Conservation (phyloP, 2,797 vertebrate genomes). For the Amphiprion clarkii region DNA sequence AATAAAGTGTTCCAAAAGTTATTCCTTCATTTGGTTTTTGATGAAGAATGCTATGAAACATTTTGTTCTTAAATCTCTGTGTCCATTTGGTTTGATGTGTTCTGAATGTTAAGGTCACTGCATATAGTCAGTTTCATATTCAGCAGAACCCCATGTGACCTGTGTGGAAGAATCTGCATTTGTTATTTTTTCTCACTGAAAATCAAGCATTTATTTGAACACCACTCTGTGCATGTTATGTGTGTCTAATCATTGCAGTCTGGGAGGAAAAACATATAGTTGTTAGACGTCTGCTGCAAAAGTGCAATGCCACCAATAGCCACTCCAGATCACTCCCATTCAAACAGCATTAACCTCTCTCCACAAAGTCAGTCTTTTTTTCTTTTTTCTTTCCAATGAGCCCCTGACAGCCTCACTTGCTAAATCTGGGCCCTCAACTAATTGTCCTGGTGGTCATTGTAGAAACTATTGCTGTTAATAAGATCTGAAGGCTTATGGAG, state of each 20-base stretch:
- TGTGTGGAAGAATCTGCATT: slow-evolving; percentile 18
- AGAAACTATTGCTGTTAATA: slow-evolving; percentile 8
- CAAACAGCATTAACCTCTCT: neutral
- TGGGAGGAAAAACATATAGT: slow-evolving; percentile 20
- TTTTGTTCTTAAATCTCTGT: neutral
- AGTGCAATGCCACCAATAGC: slow-evolving; percentile 6
- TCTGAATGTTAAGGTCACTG: neutral
- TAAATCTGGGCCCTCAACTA: slow-evolving; percentile 11
- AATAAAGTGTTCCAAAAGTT: slow-evolving; percentile 4
- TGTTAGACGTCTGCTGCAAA: neutral
- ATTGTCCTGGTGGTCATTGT: neutral
- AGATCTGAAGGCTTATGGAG: slow-evolving; percentile 16
- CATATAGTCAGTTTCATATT: slow-evolving; percentile 4
- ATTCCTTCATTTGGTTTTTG: neutral
- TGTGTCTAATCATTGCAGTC: slow-evolving; percentile 1
- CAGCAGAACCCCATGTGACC: neutral
- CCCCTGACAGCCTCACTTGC: neutral
- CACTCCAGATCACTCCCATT: neutral
- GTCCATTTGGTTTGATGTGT: neutral
- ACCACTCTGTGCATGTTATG: too few species aligned
- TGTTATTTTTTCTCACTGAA: neutral
- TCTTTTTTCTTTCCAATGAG: neutral
- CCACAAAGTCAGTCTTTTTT: neutral
- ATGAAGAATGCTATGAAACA: neutral
- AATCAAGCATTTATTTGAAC: neutral